Evolutionary conservation across 2,113 vertebrate species (phyloP).

Genomic region (Zosterops hypoxanthus): DNA sequence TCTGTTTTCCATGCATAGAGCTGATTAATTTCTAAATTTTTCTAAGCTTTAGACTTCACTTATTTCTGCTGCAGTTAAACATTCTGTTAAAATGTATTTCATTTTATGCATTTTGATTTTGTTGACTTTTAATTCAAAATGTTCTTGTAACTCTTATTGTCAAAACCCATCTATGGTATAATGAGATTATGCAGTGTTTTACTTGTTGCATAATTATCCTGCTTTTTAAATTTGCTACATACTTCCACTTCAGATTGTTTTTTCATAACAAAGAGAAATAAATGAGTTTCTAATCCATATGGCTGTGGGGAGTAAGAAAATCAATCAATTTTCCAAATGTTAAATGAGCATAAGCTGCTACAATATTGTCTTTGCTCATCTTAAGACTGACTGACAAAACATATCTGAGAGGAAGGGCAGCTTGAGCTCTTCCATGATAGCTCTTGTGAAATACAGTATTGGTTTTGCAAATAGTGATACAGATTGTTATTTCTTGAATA

Average conservation of each 20-base stretch:
- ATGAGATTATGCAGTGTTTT: slow-evolving; percentile 19
- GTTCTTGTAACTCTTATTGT: background rate
- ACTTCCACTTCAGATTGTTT: background rate
- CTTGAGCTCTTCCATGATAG: background rate
- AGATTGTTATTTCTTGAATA: background rate
- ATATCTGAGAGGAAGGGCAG: background rate
- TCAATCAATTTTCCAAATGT: background rate
- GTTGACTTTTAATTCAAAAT: slow-evolving; percentile 35
- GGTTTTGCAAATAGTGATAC: background rate
- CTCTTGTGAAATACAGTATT: background rate
- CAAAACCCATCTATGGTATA: background rate
- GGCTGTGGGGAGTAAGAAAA: background rate
- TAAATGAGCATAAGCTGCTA: background rate
- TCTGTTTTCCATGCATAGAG: background rate
- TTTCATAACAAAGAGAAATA: slow-evolving; percentile 38
- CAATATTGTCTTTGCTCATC: background rate
- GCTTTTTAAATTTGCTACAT: background rate
- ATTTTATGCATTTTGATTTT: slow-evolving; percentile 20
- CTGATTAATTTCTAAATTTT: background rate
- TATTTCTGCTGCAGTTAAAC: background rate
- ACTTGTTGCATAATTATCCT: slow-evolving; percentile 14
- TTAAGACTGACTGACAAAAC: background rate
- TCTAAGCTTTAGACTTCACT: background rate
- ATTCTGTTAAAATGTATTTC: background rate
- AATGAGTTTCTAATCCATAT: slow-evolving; percentile 19